Percentiles rank a stretch among this genome's conserved stretches.
These are phyloP conservation scores for Heterotilapia buettikoferi DNA, from an alignment of 2,113 vertebrate species.

Conservation along the genomic window DNA sequence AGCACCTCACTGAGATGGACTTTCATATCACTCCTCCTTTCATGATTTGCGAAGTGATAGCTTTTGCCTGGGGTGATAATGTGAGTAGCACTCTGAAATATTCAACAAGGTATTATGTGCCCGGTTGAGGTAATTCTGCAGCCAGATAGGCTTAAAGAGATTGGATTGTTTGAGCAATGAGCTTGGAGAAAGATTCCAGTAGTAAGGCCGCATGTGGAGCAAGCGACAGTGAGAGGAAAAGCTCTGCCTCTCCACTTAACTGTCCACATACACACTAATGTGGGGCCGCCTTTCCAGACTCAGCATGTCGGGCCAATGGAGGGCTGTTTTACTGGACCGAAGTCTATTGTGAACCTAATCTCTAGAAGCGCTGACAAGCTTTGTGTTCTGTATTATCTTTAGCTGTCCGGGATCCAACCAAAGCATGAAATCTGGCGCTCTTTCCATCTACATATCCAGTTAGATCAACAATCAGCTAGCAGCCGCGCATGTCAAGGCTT, in stretches of 20 bases:
- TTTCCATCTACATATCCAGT: constrained; percentile 53
- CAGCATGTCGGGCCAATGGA: constrained; percentile 42
- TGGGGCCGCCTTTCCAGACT: constrained; percentile 38
- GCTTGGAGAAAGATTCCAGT: not conserved
- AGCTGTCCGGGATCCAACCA: constrained; percentile 48
- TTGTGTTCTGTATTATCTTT: constrained; percentile 64
- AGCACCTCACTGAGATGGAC: not conserved
- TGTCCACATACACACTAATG: constrained; percentile 13
- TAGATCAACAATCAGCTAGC: constrained; percentile 35
- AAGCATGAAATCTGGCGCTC: constrained; percentile 51
- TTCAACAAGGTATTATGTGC: constrained; percentile 50
- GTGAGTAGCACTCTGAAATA: constrained; percentile 47
- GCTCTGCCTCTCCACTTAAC: not conserved
- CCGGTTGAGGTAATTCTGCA: constrained; percentile 27
- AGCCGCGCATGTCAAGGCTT: constrained; percentile 22
- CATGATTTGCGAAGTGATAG: constrained; percentile 14
- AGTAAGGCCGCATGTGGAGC: not conserved
- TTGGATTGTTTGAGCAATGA: not conserved
- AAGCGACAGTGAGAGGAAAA: not conserved
- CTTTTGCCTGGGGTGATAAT: constrained; percentile 29
- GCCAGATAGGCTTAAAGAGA: not conserved
- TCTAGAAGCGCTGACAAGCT: constrained; percentile 68
- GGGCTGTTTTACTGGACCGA: constrained; percentile 53
- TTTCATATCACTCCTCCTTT: not conserved
- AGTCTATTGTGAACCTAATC: constrained; percentile 70